Evolutionary conservation across 2,113 vertebrate species (phyloP), one percentile per base, ranked within the genome.

Genomic region (Hyla sarda): DNA sequence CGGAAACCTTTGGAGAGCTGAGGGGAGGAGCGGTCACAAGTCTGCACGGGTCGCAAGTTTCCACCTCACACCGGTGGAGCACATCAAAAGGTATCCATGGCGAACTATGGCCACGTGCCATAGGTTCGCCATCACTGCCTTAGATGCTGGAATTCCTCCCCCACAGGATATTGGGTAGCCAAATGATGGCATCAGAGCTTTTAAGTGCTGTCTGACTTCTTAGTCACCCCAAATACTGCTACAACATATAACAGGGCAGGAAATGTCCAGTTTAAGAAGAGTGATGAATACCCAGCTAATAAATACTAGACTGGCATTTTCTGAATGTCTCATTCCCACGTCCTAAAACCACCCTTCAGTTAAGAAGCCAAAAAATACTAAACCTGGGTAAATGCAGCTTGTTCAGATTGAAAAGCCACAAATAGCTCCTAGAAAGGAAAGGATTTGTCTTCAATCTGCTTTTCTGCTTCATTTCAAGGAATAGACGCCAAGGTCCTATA

Each of bases 291-390:
- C 52, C 17, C 69, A 47, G 28, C 25, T 72, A 74, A n/a, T 52
- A 60, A 50, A 71, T 71, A 37, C 54, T 32, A 21, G 54, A 11
- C 72, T 84, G 54, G 52, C 69, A 13, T 34, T 65, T 50, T 75
- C 47, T 56, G 30, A 28, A 72, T 84, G 71, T 62, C 52, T 65
- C 83, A 84, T 84, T 84, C 83, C 83, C 72, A 65, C 45, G 72
- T 77, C 72, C 83, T 84, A 48, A 84, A 60, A n/a, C 17, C 73
- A 77, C 37, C 73, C 25, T 47, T 50, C 37, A 67, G 37, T 50
- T 84, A 73, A 48, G 41, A 47, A 19, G 73, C 73, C 73, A 84
- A 84, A 25, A 41, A 50, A 77, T 65, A 67, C 19, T n/a, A 47
- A 84, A 28, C 67, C 32, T 74, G 41, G 75, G 1, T 34, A 41